A percentile compares a stretch with the other conserved stretches of the same genome.
Conservation (phyloP, 2,888 invertebrate species). For the Phengaris arion region DNA sequence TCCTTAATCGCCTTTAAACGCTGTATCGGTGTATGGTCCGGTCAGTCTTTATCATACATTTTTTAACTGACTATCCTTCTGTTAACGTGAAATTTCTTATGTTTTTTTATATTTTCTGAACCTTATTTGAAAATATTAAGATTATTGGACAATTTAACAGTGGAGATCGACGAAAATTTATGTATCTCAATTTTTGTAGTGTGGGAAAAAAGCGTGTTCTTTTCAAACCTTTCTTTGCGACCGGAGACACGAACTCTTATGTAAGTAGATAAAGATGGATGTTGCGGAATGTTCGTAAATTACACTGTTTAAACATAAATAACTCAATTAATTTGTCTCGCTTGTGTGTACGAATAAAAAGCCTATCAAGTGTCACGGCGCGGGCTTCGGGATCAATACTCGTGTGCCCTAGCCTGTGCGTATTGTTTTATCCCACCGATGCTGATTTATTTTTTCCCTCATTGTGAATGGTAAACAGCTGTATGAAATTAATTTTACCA, state of each 20-base stretch:
- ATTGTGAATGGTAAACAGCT: conserved; percentile 1
- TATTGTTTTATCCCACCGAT: neutral
- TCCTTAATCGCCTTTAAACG: too few relatives aligned
- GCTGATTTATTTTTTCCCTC: conserved; percentile 1
- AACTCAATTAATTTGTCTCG: conserved; percentile 6
- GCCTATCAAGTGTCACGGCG: conserved; percentile 14
- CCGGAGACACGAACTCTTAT: neutral
- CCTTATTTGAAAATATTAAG: neutral
- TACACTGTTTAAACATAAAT: neutral
- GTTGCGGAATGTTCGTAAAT: conserved; percentile 2
- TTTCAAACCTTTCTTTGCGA: neutral
- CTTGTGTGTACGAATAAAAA: conserved; percentile 7
- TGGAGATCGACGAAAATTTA: neutral
- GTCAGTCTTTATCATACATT: neutral
- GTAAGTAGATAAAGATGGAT: neutral
- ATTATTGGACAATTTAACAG: neutral
- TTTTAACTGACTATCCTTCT: too few relatives aligned
- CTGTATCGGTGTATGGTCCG: neutral
- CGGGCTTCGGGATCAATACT: conserved; percentile 18
- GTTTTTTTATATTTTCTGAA: neutral
- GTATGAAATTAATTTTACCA: neutral
- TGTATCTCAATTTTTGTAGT: neutral
- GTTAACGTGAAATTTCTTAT: too few relatives aligned
- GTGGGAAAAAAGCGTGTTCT: neutral
- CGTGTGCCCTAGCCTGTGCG: neutral